Evolutionary conservation across 37 sponge, comb jelly and placozoan species (phyloP).

Genomic region (Oscarella lobularis): DNA sequence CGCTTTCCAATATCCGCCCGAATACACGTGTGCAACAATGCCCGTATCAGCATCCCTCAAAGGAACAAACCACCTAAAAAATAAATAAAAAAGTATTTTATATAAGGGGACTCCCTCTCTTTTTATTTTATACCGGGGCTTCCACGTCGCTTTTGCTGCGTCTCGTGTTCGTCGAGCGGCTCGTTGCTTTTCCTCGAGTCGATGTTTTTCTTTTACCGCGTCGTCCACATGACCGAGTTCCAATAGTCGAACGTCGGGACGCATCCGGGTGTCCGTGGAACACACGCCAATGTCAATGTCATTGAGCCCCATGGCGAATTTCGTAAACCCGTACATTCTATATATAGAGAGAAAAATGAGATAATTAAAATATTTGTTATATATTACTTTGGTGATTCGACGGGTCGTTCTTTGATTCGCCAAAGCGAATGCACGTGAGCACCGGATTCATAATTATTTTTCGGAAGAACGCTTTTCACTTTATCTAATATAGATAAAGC

Average conservation of each 20-base stretch:
- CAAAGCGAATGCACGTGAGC: too few relatives aligned
- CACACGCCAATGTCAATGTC: slow-evolving; percentile 33
- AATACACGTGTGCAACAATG: background rate
- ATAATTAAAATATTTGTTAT: background rate
- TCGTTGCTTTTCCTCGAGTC: slow-evolving; percentile 94
- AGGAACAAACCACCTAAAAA: background rate
- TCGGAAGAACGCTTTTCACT: too few relatives aligned
- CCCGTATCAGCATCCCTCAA: background rate
- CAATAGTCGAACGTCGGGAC: slow-evolving; percentile 77
- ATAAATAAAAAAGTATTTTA: background rate
- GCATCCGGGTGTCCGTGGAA: slow-evolving; percentile 62
- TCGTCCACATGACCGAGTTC: slow-evolving; percentile 72
- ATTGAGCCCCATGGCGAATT: slow-evolving; percentile 72
- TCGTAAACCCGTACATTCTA: slow-evolving; percentile 83
- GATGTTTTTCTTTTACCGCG: slow-evolving; percentile 59
- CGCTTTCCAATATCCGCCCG: slow-evolving; percentile 1
- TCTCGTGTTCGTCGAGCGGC: slow-evolving; percentile 43
- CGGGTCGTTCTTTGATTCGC: background rate
- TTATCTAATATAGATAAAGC: too few relatives aligned
- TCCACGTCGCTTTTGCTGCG: slow-evolving; percentile 30
- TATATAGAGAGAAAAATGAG: background rate
- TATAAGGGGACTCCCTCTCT: background rate
- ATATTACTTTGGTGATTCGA: background rate
- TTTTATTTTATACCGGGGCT: slow-evolving; percentile 32
- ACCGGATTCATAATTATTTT: too few relatives aligned